A percentile compares a stretch with the other conserved stretches of the same genome.
phyloP scores from a whole-genome alignment of 2,888 invertebrate species.

The Anoplius nigerrimus region DNA sequence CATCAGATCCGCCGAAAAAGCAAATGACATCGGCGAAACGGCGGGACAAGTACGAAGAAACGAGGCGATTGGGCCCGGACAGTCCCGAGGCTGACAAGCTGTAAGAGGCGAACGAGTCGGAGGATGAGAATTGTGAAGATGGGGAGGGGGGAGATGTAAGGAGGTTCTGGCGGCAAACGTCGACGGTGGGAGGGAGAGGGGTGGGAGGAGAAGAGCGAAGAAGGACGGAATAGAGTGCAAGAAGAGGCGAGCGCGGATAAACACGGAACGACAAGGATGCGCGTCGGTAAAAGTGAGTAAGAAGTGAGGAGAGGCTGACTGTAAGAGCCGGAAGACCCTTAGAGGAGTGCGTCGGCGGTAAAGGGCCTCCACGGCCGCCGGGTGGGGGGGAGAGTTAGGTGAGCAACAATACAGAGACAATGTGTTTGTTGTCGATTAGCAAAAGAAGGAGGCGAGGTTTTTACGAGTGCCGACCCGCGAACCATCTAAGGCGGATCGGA shows the following conservation, averaged over 20 bases:
- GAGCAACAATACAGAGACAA: slow-evolving; percentile 63
- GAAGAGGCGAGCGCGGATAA: slow-evolving; percentile 48
- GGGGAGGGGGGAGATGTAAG: not conserved
- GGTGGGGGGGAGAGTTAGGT: slow-evolving; percentile 19
- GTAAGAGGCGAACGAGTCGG: slow-evolving; percentile 33
- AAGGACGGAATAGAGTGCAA: slow-evolving; percentile 16
- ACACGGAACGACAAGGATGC: slow-evolving; percentile 57
- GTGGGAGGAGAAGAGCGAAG: slow-evolving; percentile 21
- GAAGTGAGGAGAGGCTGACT: not conserved
- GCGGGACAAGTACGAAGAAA: slow-evolving; percentile 5
- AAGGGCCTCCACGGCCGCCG: not conserved
- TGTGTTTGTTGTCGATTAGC: slow-evolving; percentile 70
- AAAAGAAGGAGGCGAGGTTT: slow-evolving; percentile 56
- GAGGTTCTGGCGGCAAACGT: too few species aligned
- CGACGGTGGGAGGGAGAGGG: slow-evolving; percentile 16
- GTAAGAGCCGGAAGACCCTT: not conserved
- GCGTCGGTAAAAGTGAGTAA: not conserved
- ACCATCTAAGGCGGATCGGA: not conserved
- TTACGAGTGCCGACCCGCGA: slow-evolving; percentile 51
- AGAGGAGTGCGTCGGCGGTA: slow-evolving; percentile 7
- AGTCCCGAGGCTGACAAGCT: slow-evolving; percentile 13
- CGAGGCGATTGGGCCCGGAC: not conserved
- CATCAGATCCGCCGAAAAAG: slow-evolving; percentile 4
- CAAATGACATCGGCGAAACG: slow-evolving; percentile 9
- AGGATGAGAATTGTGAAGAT: not conserved